Base-by-base conservation (phyloP, 2,888 invertebrate genomes). In the Drosophila anceps region DNA sequence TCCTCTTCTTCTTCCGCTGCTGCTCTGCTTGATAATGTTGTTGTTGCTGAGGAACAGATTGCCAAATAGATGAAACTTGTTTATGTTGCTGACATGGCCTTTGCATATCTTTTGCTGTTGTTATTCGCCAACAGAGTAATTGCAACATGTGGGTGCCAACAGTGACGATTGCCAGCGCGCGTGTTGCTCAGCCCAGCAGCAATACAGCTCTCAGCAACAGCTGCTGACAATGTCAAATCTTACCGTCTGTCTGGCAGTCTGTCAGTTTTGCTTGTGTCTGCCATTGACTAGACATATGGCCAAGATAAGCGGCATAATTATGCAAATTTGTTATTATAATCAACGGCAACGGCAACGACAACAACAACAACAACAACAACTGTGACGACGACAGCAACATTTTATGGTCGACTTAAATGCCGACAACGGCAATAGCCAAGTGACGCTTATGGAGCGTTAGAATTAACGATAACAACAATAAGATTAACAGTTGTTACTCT, bases 281-380 rank as follows among this genome's bases (percentile, higher is more conserved):
- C 54, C 53, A 64, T 67, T 61, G 73, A 66, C 71, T 64, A 82
- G 90, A 91, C 89, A 85, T 87, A 89, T 91, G 83, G 68, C 81
- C 88, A 76, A 82, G 91, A 90, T 91, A 91, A 90, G 84, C 79
- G 80, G 79, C 76, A 82, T 91, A 91, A 91, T 90, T 89, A 90
- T 90, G 86, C 81, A 88, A 81, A 91, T 91, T 91, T 84, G 79
- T 81, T 80, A 82, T 81, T 80, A 86, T 79, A 85, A 87, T 83
- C 81, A 90, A 70, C 75, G 43, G 37, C 77, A 51, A 8, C 66
- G 39, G 13, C 55, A 62, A n/a, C 59, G 53, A 5, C 69, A 48
- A 24, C 53, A 64, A 18, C 62, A 55, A 9, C 69, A 48, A 3
- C 62, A 29, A 15, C 76, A 44, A 13, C 67, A 51, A 59, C 62